Evolutionary conservation across 2,797 vertebrate species (phyloP).

Genomic region (Enteromius treurensis): DNA sequence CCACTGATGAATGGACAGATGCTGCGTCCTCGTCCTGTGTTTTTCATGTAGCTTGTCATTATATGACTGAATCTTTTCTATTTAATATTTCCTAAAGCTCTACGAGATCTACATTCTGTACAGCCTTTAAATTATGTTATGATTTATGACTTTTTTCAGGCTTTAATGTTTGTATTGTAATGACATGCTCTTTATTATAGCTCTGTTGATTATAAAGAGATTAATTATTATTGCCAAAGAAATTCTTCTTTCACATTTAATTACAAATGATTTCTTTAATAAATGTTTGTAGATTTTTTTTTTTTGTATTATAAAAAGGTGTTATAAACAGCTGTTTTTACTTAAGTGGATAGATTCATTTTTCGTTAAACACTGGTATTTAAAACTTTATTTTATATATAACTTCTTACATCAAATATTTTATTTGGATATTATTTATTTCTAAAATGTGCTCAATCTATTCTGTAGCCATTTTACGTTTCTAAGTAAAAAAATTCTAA

Average conservation of each 20-base stretch:
- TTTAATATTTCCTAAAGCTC: constrained; percentile 64
- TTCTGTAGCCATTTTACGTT: neutral
- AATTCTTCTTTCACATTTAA: constrained; percentile 2
- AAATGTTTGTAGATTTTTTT: constrained; percentile 8
- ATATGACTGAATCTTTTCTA: constrained; percentile 70
- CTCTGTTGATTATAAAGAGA: constrained; percentile 2
- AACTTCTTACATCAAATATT: neutral
- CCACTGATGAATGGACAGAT: constrained; percentile 27
- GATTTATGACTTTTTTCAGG: constrained; percentile 36
- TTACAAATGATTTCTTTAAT: constrained; percentile 25
- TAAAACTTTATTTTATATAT: neutral
- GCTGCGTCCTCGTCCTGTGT: constrained; percentile 49
- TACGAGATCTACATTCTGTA: constrained; percentile 66
- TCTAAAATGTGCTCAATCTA: neutral
- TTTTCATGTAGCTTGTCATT: constrained; percentile 69
- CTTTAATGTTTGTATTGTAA: constrained; percentile 31
- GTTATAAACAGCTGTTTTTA: neutral
- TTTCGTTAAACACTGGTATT: neutral
- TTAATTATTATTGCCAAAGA: constrained; percentile 47
- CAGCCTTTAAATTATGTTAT: constrained; percentile 67
- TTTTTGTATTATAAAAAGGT: constrained; percentile 3
- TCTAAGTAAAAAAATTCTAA: neutral
- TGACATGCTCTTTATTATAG: neutral
- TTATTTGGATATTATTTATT: neutral
- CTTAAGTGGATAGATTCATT: neutral